Evolutionary conservation across 2,113 vertebrate genomes (phyloP).

Genomic region (Camelus dromedarius): DNA sequence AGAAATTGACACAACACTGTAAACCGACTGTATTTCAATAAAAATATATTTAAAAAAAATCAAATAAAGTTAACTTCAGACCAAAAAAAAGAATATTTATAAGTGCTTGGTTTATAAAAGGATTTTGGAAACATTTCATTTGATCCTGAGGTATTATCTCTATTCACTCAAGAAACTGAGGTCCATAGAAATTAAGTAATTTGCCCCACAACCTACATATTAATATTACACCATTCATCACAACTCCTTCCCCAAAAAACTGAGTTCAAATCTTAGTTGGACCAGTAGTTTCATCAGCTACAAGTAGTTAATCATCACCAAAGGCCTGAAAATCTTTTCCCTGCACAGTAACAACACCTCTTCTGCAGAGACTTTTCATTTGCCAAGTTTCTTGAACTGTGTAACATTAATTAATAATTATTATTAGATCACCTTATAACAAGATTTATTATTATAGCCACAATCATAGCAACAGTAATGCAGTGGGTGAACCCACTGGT

Average conservation of each 20-base stretch:
- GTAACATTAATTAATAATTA: conserved; percentile 64
- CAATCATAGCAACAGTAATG: conserved; percentile 7
- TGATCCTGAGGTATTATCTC: conserved; percentile 8
- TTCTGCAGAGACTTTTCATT: conserved; percentile 40
- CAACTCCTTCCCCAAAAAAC: conserved; percentile 39
- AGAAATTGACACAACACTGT: no score
- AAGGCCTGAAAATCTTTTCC: conserved; percentile 44
- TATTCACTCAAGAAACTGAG: conserved; percentile 44
- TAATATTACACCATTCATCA: not conserved
- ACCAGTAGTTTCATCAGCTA: conserved; percentile 20
- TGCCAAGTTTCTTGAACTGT: conserved; percentile 28
- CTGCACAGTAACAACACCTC: conserved; percentile 11
- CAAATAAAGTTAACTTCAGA: no score
- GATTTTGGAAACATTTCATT: conserved; percentile 58
- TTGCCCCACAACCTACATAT: not conserved
- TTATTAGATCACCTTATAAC: conserved; percentile 12
- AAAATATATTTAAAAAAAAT: no score
- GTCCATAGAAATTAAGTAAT: conserved; percentile 23
- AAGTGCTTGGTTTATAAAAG: not conserved
- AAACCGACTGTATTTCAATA: no score
- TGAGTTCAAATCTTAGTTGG: not conserved
- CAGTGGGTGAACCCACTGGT: not conserved
- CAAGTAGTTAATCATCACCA: conserved; percentile 1
- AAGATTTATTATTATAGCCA: conserved; percentile 29
- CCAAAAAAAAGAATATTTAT: not conserved